phyloP scores from a whole-genome alignment of 2,888 invertebrate species.

The Willowsia nigromaculata region DNA sequence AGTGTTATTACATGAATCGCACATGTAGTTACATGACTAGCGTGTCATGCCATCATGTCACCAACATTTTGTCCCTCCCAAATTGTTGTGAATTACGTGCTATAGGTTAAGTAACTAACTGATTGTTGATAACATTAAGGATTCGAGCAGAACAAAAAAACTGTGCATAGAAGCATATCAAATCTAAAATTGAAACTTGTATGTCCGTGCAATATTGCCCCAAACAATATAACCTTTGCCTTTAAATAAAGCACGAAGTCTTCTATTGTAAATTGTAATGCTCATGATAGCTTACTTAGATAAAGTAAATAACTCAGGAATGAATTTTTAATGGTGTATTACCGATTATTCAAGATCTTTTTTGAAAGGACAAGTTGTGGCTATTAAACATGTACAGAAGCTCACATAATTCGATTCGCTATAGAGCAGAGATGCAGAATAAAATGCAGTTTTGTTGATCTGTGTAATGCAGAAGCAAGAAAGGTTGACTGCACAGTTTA shows the following conservation, averaged over 20 bases:
- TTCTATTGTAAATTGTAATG: neutral
- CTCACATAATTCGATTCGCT: no score
- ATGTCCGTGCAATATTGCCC: conserved; percentile 34
- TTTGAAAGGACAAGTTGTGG: neutral
- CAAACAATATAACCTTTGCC: conserved; percentile 1
- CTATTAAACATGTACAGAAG: no score
- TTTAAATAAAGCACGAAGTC: neutral
- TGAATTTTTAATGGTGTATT: neutral
- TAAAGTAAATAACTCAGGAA: conserved; percentile 13
- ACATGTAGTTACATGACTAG: neutral
- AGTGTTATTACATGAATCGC: neutral
- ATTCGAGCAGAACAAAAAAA: neutral
- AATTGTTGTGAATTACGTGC: neutral
- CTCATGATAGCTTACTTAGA: conserved; percentile 26
- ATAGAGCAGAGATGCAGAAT: no score
- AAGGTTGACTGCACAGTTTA: no score
- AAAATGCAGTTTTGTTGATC: no score
- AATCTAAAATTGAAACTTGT: conserved; percentile 54
- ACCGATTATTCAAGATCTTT: conserved; percentile 25
- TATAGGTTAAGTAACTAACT: neutral
- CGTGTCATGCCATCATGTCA: conserved; percentile 20
- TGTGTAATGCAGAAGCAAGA: no score
- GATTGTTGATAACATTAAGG: neutral
- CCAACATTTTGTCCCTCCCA: neutral
- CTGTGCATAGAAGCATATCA: conserved; percentile 3